Evolutionary conservation across 2,888 invertebrate species (phyloP), one percentile per base, ranked within the genome.

Genomic region (Cheiracanthium punctorium): DNA sequence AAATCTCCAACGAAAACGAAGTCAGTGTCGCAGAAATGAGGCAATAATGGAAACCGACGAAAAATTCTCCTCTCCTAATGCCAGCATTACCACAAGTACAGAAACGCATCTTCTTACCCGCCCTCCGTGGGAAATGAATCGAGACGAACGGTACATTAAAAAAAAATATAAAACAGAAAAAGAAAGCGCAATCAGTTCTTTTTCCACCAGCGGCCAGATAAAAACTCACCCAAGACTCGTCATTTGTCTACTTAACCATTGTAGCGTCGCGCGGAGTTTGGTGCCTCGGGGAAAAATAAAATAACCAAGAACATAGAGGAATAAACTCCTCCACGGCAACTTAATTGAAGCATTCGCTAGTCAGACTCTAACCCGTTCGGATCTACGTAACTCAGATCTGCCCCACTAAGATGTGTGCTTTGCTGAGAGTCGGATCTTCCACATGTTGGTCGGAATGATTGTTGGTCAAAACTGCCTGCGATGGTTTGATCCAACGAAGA

Each of bases 181-280:
- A 52, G n/a, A 32, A 48, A 67, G 29, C 32, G 20, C 20, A 71
- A 24, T 28, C 28, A 43, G n/a, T 17, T 17, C 29, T 14, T 29
- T 71, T 43, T n/a, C n/a, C 0, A 43, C 14, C 12, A 29, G 17
- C 41, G 48, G 71, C 37, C 48, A 52, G 41, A 33, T 41, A 30
- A 74, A 70, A 76, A 76, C n/a, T 43, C 28, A 12, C 64, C 43
- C 33, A 79, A 41, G 71, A 80, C 69, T 52, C 69, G 52, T 64
- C 79, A 58, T 80, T 85, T 74, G 73, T 79, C 82, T 79, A 85
- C 58, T 73, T 85, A 85, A 70, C 73, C 84, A 79, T 2, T 41
- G 48, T 85, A 85, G 69, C 84, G 73, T 85, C 84, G 37, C 81
- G 67, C 82, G 77, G n/a, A 52, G 67, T 48, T 37, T n/a, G n/a